phyloP scores from a whole-genome alignment of 2,113 vertebrate species.

The Clarias macrocephalus region DNA sequence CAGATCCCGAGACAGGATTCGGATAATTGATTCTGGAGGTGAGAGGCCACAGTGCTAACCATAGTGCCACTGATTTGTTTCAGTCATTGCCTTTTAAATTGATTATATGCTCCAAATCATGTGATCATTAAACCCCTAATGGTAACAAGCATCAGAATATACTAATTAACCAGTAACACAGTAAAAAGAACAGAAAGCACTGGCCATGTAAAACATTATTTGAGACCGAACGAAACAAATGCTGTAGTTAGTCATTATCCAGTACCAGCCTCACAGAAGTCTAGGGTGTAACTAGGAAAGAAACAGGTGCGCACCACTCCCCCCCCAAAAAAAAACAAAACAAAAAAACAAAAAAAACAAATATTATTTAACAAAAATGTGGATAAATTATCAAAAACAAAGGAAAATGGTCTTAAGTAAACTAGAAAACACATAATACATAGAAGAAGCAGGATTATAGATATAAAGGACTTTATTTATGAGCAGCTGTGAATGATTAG shows the following conservation, averaged over 20 bases:
- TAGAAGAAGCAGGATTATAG: not conserved
- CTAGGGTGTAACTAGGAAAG: not conserved
- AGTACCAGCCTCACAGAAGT: not conserved
- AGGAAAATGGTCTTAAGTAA: not conserved
- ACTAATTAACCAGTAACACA: not conserved
- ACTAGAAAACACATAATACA: not conserved
- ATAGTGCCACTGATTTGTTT: not conserved
- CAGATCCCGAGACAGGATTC: no score
- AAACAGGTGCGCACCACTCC: not conserved
- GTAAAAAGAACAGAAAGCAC: not conserved
- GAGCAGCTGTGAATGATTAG: not conserved
- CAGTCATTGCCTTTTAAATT: not conserved
- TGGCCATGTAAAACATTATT: not conserved
- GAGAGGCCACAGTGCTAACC: no score
- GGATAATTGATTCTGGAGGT: no score
- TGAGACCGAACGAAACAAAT: not conserved
- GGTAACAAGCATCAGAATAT: not conserved
- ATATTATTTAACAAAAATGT: not conserved
- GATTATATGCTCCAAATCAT: not conserved
- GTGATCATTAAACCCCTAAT: not conserved
- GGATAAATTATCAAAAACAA: not conserved
- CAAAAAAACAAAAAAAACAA: not conserved
- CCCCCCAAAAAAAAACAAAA: no score
- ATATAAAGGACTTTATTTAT: constrained; percentile 7
- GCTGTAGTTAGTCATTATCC: not conserved